Percentiles rank a stretch among this genome's conserved stretches.
phyloP scores from a whole-genome alignment of 2,797 vertebrate genomes.

The Pempheris klunzingeri region DNA sequence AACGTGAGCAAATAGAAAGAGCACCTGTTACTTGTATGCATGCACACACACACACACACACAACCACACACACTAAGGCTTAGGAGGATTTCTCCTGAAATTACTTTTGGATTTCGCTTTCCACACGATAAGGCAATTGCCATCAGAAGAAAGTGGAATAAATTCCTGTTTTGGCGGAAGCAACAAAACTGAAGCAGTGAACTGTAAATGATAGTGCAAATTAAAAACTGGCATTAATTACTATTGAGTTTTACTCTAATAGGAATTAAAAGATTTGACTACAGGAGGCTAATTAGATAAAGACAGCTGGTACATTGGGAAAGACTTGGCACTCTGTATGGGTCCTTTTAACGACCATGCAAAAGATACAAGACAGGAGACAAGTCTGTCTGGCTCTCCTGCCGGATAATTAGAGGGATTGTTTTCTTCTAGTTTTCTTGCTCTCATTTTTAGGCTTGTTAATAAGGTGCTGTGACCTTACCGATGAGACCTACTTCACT shows the following conservation, averaged over 20 bases:
- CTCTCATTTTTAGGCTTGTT: constrained; percentile 24
- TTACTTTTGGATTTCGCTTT: constrained; percentile 34
- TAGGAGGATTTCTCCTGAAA: constrained; percentile 45
- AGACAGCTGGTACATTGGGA: constrained; percentile 4
- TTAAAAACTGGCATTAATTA: constrained; percentile 24
- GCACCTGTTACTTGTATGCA: too few relatives aligned
- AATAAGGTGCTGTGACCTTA: not conserved
- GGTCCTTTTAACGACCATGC: constrained; percentile 26
- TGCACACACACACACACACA: not conserved
- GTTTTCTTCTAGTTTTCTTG: not conserved
- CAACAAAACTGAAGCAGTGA: constrained; percentile 11
- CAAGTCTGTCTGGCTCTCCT: constrained; percentile 1
- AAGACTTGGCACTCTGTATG: not conserved
- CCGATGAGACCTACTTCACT: not conserved
- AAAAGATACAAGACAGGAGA: constrained; percentile 12
- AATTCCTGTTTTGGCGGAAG: constrained; percentile 5
- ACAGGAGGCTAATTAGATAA: constrained; percentile 24
- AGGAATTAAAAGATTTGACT: constrained; percentile 9
- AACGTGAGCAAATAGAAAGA: too few relatives aligned
- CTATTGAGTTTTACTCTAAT: constrained; percentile 17
- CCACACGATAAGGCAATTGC: constrained; percentile 26
- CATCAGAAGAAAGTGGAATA: constrained; percentile 21
- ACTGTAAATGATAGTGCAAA: constrained; percentile 23
- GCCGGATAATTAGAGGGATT: constrained; percentile 1
- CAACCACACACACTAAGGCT: not conserved